phyloP scores from a whole-genome alignment of 2,888 invertebrate genomes.

The Tenthredo mesomela region DNA sequence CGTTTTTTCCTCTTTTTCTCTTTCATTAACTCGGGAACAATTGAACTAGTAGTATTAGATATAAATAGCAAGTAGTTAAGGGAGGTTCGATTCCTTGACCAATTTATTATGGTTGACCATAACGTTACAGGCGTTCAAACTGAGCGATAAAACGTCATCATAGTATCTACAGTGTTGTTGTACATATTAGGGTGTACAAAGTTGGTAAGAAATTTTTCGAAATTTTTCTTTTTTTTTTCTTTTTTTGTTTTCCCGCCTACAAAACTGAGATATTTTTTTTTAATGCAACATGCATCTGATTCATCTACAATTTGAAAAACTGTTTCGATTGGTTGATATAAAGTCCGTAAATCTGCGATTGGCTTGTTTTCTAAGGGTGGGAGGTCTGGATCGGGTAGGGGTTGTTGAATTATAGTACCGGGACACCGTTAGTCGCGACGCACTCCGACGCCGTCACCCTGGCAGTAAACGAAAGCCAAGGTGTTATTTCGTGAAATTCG shows the following conservation, averaged over 20 bases:
- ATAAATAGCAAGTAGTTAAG: slow-evolving; percentile 38
- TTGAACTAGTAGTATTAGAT: neutral
- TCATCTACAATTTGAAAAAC: slow-evolving; percentile 28
- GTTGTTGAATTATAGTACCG: slow-evolving; percentile 71
- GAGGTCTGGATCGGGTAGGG: slow-evolving; percentile 69
- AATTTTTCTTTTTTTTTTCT: neutral
- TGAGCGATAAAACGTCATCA: neutral
- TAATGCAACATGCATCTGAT: slow-evolving; percentile 35
- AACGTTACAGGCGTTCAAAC: neutral
- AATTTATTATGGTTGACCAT: slow-evolving; percentile 22
- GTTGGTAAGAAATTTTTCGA: neutral
- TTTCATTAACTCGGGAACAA: neutral
- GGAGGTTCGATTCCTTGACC: slow-evolving; percentile 18
- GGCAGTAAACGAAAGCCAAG: slow-evolving; percentile 59
- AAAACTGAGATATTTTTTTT: neutral
- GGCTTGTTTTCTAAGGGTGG: slow-evolving; percentile 62
- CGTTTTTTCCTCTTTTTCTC: neutral
- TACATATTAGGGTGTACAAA: slow-evolving; percentile 17
- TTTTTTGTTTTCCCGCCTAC: slow-evolving; percentile 18
- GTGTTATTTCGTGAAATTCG: slow-evolving; percentile 40
- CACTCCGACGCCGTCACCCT: slow-evolving; percentile 69
- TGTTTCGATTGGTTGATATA: slow-evolving; percentile 46
- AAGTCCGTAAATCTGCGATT: slow-evolving; percentile 61
- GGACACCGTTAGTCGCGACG: slow-evolving; percentile 66
- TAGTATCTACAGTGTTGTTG: neutral